Evolutionary conservation across 2,888 invertebrate genomes (phyloP).

Genomic region (Hoplodrina ambigua): DNA sequence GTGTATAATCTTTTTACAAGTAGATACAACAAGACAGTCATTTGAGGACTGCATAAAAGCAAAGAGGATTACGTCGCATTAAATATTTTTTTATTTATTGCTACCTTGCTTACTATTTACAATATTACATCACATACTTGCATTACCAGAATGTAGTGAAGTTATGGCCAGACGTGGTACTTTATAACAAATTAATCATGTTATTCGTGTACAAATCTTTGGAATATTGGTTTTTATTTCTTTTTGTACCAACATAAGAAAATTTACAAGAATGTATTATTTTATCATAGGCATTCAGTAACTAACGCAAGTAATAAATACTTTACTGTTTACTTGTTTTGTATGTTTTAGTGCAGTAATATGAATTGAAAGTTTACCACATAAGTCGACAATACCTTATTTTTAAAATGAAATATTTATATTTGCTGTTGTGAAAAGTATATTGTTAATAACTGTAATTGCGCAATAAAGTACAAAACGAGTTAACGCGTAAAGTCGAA

Average conservation of each 20-base stretch:
- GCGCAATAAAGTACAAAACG: slow-evolving; percentile 48
- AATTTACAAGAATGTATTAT: slow-evolving; percentile 57
- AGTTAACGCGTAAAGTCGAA: slow-evolving; percentile 39
- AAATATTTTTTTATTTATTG: too few species aligned
- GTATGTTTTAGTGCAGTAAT: slow-evolving; percentile 57
- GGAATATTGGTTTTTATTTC: slow-evolving; percentile 80
- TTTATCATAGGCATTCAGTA: slow-evolving; percentile 42
- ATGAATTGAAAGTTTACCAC: slow-evolving; percentile 33
- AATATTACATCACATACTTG: too few species aligned
- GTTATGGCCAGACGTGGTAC: slow-evolving; percentile 21
- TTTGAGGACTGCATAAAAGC: too few species aligned
- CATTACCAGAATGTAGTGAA: neutral
- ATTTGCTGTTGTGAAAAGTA: slow-evolving; percentile 54
- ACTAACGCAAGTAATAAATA: slow-evolving; percentile 30
- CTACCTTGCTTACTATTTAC: too few species aligned
- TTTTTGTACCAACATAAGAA: slow-evolving; percentile 58
- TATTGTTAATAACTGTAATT: slow-evolving; percentile 35
- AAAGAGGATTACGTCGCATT: too few species aligned
- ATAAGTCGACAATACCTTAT: slow-evolving; percentile 30
- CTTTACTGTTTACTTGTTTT: slow-evolving; percentile 51
- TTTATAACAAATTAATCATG: slow-evolving; percentile 67
- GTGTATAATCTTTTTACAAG: too few species aligned
- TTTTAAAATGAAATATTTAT: slow-evolving; percentile 50
- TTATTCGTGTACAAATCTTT: slow-evolving; percentile 72
- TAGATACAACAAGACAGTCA: too few species aligned